Percentiles rank a stretch among this genome's conserved stretches.
Evolutionary conservation across 1,140 invertebrate genomes (phyloP).

Genomic region (Drosophila sucinea): DNA sequence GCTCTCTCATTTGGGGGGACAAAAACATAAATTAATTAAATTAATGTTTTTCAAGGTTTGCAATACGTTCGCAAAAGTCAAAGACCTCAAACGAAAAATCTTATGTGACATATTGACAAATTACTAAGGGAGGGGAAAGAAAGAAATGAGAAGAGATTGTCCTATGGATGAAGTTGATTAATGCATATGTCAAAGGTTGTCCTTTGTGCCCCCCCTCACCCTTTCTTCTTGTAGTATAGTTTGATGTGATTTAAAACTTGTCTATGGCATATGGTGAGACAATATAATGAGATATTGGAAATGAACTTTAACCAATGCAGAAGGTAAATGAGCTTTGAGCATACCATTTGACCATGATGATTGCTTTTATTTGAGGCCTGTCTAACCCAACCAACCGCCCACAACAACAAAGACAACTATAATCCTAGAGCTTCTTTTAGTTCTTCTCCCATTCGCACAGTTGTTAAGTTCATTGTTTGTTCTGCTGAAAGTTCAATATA

Average conservation of each 20-base stretch:
- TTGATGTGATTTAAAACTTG: constrained; percentile 55
- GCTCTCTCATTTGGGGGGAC: constrained; percentile 29
- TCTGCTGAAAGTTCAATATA: constrained; percentile 63
- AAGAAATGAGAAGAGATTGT: constrained; percentile 32
- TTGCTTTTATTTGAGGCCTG: constrained; percentile 33
- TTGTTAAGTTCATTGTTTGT: constrained; percentile 64
- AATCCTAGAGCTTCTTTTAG: neutral
- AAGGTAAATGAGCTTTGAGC: constrained; percentile 8
- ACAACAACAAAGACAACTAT: neutral
- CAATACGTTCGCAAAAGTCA: constrained; percentile 43
- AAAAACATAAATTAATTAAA: constrained; percentile 78
- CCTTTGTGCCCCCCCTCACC: constrained; percentile 26
- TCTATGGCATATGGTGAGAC: constrained; percentile 51
- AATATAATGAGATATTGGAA: neutral
- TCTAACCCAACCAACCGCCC: neutral
- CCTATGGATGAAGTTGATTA: constrained; percentile 60
- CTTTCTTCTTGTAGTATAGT: constrained; percentile 22
- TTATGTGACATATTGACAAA: constrained; percentile 73
- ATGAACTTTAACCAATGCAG: constrained; percentile 5
- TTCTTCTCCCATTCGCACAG: neutral
- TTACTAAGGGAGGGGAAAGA: constrained; percentile 25
- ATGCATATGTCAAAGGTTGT: constrained; percentile 40
- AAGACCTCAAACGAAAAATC: constrained; percentile 25
- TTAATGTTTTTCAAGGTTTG: constrained; percentile 56
- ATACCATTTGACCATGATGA: constrained; percentile 30